Base-by-base conservation (phyloP, 1,140 invertebrate species). In the Solen grandis region DNA sequence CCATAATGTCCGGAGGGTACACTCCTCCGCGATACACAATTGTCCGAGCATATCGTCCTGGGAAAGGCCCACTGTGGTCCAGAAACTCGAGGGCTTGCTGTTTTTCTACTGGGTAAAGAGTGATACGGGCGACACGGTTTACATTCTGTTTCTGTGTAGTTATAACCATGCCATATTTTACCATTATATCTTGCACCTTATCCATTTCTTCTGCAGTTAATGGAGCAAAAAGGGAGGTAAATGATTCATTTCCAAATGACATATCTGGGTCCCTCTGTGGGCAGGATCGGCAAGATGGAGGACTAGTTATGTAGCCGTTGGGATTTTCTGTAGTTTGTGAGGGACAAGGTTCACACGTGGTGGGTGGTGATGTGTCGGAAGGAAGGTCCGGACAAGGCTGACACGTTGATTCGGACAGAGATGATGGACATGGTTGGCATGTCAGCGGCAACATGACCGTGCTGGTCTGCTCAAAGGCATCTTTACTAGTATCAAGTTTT, bases 41-140 rank as follows among this genome's bases (percentile, higher is more conserved):
- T 33, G 69, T 59, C 29, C 55, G 29, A 62, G 77, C 77, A 52
- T 54, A 80, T 22, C 77, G 55, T 36, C 77, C 77, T 10, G 77
- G 77, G 73, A 80, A 80, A 1, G 46, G n/a, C n/a, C 59, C 68
- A 16, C 55, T 65, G 19, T 73, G 72, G 33, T 80, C 77, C 33
- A 80, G 50, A 25, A 63, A 73, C 10, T 80, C 46, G 5, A 80
- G 25, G 36, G 50, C 57, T 14, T 41, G 55, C 14, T 22, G 25
- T 33, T 80, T 80, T n/a, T 72, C 59, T 19, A 35, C 35, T 1
- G 66, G 66, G 38, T 29, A 41, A 25, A 80, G 27, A 38, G 19
- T 62, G 22, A 80, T 41, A 38, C 65, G 25, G 14, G 59, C 29
- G 8, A 35, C 29, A 29, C 59, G n/a, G 33, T 80, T 54, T 13